phyloP scores from a whole-genome alignment of 2,113 vertebrate genomes.

The Anser brachyrhynchus region DNA sequence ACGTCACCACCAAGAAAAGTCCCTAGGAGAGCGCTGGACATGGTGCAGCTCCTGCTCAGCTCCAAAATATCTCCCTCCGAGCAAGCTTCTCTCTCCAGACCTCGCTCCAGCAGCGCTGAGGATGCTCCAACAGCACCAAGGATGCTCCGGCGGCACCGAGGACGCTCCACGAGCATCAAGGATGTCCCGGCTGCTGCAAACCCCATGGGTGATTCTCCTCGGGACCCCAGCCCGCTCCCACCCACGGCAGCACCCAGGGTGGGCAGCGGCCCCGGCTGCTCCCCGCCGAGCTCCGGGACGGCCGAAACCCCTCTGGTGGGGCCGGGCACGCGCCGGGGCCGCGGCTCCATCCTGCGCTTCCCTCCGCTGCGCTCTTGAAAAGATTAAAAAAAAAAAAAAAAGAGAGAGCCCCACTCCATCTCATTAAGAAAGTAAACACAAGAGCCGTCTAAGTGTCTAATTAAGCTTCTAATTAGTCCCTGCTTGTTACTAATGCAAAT shows the following conservation, averaged over 20 bases:
- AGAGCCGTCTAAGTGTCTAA: slow-evolving; percentile 99
- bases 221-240: neutral
- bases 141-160: neutral
- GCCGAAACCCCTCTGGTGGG: neutral
- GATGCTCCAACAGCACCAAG: no score
- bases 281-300: neutral
- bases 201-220: neutral
- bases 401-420: slow-evolving; percentile 89
- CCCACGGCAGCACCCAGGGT: neutral
- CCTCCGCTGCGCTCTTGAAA: slow-evolving; percentile 71
- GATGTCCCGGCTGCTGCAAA: fast-evolving
- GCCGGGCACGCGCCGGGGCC: neutral
- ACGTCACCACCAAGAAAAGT: fast-evolving
- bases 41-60: fast-evolving
- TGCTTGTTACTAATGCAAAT: slow-evolving; percentile 99
- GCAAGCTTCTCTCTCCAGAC: neutral
- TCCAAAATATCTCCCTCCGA: fast-evolving
- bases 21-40: fast-evolving
- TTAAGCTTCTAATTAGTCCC: slow-evolving; percentile 99
- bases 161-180: no score
- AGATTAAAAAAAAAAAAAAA: slow-evolving; percentile 60
- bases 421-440: slow-evolving; percentile 99
- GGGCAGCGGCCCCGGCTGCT: neutral
- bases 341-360: slow-evolving; percentile 26
- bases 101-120: neutral